phyloP scores from a whole-genome alignment of 2,113 vertebrate genomes.

The Syrmaticus mikado region DNA sequence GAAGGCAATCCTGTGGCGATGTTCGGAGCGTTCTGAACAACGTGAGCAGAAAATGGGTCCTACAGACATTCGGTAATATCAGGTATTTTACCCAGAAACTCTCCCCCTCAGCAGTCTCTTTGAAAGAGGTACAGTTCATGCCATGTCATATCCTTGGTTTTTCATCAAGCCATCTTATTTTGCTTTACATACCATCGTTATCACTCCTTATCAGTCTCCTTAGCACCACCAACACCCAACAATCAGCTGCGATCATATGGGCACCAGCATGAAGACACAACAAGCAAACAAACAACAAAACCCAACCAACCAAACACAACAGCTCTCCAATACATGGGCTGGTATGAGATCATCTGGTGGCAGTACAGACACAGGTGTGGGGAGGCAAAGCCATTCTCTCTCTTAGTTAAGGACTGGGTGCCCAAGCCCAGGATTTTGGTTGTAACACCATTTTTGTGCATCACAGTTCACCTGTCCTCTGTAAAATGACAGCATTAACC shows the following conservation, averaged over 20 bases:
- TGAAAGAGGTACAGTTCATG: not conserved
- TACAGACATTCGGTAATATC: not conserved
- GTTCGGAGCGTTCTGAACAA: not conserved
- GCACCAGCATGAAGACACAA: not conserved
- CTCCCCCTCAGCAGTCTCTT: not conserved
- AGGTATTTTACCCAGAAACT: not conserved
- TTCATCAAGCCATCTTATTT: not conserved
- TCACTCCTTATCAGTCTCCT: no score
- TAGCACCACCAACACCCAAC: not conserved
- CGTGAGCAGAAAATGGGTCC: not conserved
- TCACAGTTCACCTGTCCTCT: not conserved
- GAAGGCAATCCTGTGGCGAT: not conserved
- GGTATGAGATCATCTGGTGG: not conserved
- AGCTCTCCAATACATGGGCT: not conserved
- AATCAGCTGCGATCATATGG: not conserved
- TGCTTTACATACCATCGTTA: no score
- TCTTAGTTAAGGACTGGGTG: not conserved
- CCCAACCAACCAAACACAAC: not conserved
- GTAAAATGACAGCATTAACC: not conserved
- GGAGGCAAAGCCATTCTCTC: not conserved
- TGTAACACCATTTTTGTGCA: not conserved
- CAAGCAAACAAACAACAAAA: not conserved
- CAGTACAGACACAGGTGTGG: not conserved
- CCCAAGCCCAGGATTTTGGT: not conserved
- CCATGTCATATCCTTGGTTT: not conserved